A percentile compares a stretch with the other conserved stretches of the same genome.
Evolutionary conservation across 2,888 invertebrate genomes (phyloP).

Genomic region (Tetragonula carbonaria): DNA sequence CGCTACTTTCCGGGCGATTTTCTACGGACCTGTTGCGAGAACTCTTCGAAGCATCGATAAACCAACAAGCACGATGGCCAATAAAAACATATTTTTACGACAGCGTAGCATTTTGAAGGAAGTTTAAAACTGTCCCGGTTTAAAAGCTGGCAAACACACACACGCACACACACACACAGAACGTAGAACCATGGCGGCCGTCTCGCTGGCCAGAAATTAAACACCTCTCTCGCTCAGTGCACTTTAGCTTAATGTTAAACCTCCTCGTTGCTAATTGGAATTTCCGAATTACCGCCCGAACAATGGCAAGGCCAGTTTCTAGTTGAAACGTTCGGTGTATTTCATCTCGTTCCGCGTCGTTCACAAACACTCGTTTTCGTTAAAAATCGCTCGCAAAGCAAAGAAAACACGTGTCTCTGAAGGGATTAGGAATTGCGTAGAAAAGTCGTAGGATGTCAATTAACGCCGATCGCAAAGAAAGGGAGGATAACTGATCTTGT

Average conservation of each 20-base stretch:
- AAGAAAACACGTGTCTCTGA: too few relatives aligned
- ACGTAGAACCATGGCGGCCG: not conserved
- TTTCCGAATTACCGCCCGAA: constrained; percentile 37
- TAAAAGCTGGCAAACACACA: constrained; percentile 26
- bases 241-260: constrained; percentile 15
- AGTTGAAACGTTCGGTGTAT: not conserved
- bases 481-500: constrained; percentile 13
- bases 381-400: too few relatives aligned
- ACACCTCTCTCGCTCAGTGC: constrained; percentile 25
- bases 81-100: constrained; percentile 41
- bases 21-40: constrained; percentile 46
- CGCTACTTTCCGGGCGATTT: not conserved
- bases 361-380: not conserved
- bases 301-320: not conserved
- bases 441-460: not conserved
- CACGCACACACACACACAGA: not conserved
- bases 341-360: not conserved
- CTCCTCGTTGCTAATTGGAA: constrained; percentile 38
- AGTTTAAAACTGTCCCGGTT: constrained; percentile 30
- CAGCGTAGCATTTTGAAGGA: constrained; percentile 9
- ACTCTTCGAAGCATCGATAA: constrained; percentile 41
- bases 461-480: not conserved
- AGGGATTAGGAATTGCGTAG: too few relatives aligned
- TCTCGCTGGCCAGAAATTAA: constrained; percentile 10
- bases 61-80: constrained; percentile 9